Evolutionary conservation across 2,797 vertebrate species (phyloP).

Genomic region (Cynodonichthys magdalenae): DNA sequence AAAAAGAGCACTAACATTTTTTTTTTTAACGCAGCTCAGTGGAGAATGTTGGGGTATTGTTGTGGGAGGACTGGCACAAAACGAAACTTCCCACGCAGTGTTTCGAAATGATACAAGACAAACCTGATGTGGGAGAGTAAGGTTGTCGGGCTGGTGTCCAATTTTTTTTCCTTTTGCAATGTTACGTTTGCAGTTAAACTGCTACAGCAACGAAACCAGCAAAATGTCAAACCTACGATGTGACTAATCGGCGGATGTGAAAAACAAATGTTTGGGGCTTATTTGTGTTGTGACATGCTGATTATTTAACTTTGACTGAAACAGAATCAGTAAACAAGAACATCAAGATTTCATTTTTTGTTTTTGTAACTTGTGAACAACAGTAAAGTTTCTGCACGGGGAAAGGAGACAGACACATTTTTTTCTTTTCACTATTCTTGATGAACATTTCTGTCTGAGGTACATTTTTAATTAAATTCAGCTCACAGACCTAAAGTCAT

Average conservation of each 20-base stretch:
- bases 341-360: constrained; percentile 7
- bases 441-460: constrained; percentile 14
- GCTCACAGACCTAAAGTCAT: constrained; percentile 2
- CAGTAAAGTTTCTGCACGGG: constrained; percentile 10
- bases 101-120: constrained; percentile 43
- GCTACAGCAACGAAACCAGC: constrained; percentile 5
- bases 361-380: constrained; percentile 5
- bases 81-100: constrained; percentile 11
- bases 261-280: not conserved
- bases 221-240: constrained; percentile 15
- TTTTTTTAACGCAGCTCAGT: constrained; percentile 7
- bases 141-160: not conserved
- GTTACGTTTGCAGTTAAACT: constrained; percentile 32
- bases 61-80: constrained; percentile 10
- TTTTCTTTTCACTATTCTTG: constrained; percentile 13
- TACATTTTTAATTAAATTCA: constrained; percentile 20
- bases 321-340: constrained; percentile 8
- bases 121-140: not conserved
- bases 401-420: not conserved
- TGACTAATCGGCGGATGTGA: constrained; percentile 10
- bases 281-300: constrained; percentile 5
- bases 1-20: not conserved
- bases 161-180: constrained; percentile 8
- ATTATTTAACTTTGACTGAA: constrained; percentile 18
- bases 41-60: constrained; percentile 15